phyloP scores from a whole-genome alignment of 2,888 invertebrate species.

The Tigriopus californicus region DNA sequence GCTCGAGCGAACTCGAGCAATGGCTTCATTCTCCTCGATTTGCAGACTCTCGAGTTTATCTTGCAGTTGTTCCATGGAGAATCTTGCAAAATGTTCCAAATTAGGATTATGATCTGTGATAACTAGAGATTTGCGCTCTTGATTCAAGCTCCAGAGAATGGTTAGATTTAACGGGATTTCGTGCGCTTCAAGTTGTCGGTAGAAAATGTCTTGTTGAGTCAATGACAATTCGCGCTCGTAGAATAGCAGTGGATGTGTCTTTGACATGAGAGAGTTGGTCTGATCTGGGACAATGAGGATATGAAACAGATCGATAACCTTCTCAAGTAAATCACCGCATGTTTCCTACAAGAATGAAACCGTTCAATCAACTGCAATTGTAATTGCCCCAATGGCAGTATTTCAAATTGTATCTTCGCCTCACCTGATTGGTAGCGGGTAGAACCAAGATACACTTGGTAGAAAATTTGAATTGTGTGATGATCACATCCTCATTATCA shows the following conservation, averaged over 20 bases:
- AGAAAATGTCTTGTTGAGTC: background rate
- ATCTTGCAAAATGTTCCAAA: background rate
- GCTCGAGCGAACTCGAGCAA: background rate
- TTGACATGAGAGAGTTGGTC: too few species aligned
- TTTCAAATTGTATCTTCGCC: too few species aligned
- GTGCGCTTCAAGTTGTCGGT: background rate
- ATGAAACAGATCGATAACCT: background rate
- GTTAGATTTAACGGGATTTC: background rate
- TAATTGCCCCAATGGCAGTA: too few species aligned
- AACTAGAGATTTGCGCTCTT: background rate
- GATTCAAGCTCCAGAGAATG: background rate
- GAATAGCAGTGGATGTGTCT: background rate
- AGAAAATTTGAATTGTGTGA: too few species aligned
- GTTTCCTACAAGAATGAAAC: background rate
- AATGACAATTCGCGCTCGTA: background rate
- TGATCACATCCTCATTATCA: too few species aligned
- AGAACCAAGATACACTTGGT: too few species aligned
- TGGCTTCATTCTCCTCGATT: background rate
- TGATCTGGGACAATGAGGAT: background rate
- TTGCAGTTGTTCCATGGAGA: background rate
- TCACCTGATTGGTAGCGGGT: too few species aligned
- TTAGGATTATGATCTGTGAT: constrained; percentile 4
- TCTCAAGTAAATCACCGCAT: background rate
- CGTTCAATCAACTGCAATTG: too few species aligned
- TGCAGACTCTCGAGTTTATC: background rate